Base-by-base conservation (phyloP, 2,113 vertebrate genomes). In the Cyanoramphus novaezelandiae region DNA sequence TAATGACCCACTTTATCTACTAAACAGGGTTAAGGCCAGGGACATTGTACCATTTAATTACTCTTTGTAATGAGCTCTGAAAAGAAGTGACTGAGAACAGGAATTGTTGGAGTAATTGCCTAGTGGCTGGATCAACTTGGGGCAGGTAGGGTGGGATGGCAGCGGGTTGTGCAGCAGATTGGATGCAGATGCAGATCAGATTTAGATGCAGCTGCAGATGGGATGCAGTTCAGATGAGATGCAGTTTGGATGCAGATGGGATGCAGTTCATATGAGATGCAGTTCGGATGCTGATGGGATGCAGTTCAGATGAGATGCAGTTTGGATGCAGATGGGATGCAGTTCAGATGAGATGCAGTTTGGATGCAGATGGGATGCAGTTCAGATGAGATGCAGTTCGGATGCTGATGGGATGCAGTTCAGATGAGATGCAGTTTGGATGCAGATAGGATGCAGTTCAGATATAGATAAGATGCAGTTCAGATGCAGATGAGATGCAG, bases 1-100 rank as follows among this genome's bases (percentile, higher is more conserved):
- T 90, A 82, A 96, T 96, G 95, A 95, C 62, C 88, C 89, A 86
- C 86, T 87, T 95, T 76, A 94, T 81, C 94, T 91, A 76, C 83
- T 84, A 92, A 95, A 89, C 2, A 86, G 94, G 86, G 95, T 79
- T 95, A 95, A 71, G 57, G 35, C 89, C 60, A 23, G 70, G 80
- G 69, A 84, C 2, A 5, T 72, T 92, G 7, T 27, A 69, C 86
- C 77, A 87, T 69, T 89, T 96, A 89, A 94, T 96, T 91, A 92
- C 91, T 87, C 83, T 92, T 96, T 49, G 52, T 95, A 88, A 95
- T 79, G 65, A 88, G 93, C 92, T 93, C 86, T 93, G 91, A 87
- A 95, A 89, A 84, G n/a, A 81, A 82, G 44, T 37, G 82, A 37
- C 76, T 50, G 14, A 33, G 64, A 68, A 49, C 20, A 0, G 4